A percentile compares a stretch with the other conserved stretches of the same genome.
phyloP scores from a whole-genome alignment of 2,113 vertebrate genomes.

The Ceyx melanurus region DNA sequence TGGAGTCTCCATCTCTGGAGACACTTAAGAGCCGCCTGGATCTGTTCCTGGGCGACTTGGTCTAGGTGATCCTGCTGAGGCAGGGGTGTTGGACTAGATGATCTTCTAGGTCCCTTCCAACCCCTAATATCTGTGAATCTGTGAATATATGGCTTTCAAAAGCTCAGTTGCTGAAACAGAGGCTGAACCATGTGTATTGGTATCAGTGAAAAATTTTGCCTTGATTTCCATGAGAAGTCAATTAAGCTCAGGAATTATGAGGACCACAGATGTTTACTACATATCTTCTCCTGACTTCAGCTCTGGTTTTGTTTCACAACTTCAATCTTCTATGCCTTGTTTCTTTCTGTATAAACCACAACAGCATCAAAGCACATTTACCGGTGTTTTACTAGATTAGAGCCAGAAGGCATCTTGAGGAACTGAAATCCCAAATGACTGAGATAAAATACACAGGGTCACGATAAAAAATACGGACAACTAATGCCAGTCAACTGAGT shows the following conservation, averaged over 20 bases:
- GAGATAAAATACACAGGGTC: fast-evolving
- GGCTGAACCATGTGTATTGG: background rate
- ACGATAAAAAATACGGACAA: background rate
- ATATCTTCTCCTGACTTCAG: background rate
- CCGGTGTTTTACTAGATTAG: background rate
- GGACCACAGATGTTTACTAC: background rate
- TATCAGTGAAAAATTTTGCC: background rate
- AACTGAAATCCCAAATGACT: background rate
- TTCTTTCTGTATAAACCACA: background rate
- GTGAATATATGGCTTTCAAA: background rate
- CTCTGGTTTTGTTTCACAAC: background rate
- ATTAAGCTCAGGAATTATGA: background rate
- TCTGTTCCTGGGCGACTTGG: too few species aligned
- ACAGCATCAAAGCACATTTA: fast-evolving
- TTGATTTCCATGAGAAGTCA: background rate
- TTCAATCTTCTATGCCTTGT: background rate
- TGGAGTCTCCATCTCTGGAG: too few species aligned
- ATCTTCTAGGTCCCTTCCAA: too few species aligned
- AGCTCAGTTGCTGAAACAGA: background rate
- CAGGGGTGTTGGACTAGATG: too few species aligned
- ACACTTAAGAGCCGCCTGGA: too few species aligned
- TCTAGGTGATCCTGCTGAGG: too few species aligned
- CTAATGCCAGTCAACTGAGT: background rate
- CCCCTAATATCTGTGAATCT: too few species aligned
- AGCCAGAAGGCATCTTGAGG: background rate